These are phyloP conservation scores for Heterodera carotae DNA, from an alignment of 1,140 invertebrate species.

Conservation along the genomic window DNA sequence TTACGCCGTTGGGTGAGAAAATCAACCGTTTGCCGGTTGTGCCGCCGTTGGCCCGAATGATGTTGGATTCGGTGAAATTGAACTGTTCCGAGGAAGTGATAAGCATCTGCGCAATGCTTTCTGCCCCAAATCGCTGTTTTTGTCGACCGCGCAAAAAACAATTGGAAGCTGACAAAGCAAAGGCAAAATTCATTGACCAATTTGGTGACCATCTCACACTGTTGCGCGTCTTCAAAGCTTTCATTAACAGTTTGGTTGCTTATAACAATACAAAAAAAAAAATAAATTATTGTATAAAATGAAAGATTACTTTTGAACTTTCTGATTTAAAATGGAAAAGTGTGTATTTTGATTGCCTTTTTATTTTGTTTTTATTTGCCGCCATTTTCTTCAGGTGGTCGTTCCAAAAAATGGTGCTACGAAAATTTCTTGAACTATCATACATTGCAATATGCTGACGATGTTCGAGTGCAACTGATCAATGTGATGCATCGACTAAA, in stretches of 20 bases:
- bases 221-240: conserved; percentile 92
- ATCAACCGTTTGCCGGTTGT: conserved; percentile 99
- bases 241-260: conserved; percentile 83
- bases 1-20: conserved; percentile 91
- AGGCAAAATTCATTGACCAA: conserved; percentile 98
- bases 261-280: not conserved
- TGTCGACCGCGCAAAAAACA: conserved; percentile 97
- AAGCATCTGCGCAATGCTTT: conserved; percentile 87
- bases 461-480: conserved; percentile 77
- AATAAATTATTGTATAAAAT: not conserved
- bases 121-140: conserved; percentile 95
- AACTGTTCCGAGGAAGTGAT: conserved; percentile 99
- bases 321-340: conserved; percentile 9
- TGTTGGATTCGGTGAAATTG: conserved; percentile 87
- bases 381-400: not conserved
- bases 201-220: conserved; percentile 96
- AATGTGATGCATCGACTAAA: conserved; percentile 79
- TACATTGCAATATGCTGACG: conserved; percentile 88
- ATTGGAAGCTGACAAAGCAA: conserved; percentile 96
- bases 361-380: not conserved
- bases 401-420: not conserved
- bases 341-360: not conserved
- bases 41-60: conserved; percentile 82
- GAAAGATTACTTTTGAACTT: conserved; percentile 69
- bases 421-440: conserved; percentile 88